Conservation (phyloP, 2,888 invertebrate genomes). For the Azorinus chamasolen region DNA sequence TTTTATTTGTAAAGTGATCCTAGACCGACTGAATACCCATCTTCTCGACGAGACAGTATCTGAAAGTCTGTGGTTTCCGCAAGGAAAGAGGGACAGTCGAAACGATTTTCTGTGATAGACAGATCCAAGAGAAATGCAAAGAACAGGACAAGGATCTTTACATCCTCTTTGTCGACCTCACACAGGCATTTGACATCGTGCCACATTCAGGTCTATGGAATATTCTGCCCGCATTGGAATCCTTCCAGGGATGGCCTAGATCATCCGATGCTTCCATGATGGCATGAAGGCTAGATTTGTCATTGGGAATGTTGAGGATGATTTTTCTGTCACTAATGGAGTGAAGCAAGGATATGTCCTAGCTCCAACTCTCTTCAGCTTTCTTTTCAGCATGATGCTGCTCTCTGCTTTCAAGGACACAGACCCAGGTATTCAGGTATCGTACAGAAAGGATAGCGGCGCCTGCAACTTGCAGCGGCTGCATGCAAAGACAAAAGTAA, state of each 20-base stretch:
- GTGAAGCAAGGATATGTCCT: constrained; percentile 14
- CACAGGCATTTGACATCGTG: not conserved
- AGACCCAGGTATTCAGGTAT: constrained; percentile 5
- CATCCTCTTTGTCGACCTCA: constrained; percentile 4
- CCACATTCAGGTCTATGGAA: not conserved
- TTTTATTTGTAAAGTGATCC: no score
- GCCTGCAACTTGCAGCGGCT: constrained; percentile 13
- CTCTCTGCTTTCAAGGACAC: constrained; percentile 5
- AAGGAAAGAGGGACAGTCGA: not conserved
- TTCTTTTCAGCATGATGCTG: constrained; percentile 6
- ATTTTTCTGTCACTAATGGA: constrained; percentile 7
- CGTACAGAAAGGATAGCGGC: constrained; percentile 2
- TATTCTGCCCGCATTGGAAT: not conserved
- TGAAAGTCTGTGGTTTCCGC: not conserved
- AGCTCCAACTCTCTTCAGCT: constrained; percentile 7
- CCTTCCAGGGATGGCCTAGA: not conserved
- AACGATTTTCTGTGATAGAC: not conserved
- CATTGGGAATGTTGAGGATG: not conserved
- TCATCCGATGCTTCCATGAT: not conserved
- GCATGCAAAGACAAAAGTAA: constrained; percentile 12
- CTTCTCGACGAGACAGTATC: not conserved
- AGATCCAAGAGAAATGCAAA: constrained; percentile 1
- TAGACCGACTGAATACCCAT: no score
- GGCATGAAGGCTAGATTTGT: not conserved
- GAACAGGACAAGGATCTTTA: constrained; percentile 1